Conservation (phyloP, 2,888 invertebrate species). For the Imbricaverruca yamaguchii region DNA sequence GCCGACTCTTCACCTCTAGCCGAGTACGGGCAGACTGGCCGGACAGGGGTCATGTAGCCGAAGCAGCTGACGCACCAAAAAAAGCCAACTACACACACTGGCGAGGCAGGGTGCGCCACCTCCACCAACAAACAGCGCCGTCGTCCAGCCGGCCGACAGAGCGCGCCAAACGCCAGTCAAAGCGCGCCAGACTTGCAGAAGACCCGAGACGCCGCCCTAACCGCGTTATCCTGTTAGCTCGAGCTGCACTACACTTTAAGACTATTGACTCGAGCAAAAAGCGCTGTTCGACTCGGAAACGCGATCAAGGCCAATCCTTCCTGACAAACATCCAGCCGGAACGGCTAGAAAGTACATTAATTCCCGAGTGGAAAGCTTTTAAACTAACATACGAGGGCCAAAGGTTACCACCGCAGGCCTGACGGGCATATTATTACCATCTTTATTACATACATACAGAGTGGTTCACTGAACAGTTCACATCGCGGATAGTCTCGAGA, state of each 20-base stretch:
- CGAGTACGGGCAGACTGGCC: too few relatives aligned
- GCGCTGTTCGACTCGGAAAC: neutral
- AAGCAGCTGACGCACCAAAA: too few relatives aligned
- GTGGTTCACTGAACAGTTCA: neutral
- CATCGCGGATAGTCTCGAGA: neutral
- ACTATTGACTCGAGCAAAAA: constrained; percentile 14
- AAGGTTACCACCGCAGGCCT: neutral
- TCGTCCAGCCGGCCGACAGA: too few relatives aligned
- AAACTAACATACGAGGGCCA: neutral
- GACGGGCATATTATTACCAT: constrained; percentile 4
- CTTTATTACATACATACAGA: neutral
- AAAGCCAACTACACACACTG: too few relatives aligned
- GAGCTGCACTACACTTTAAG: neutral
- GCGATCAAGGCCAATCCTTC: neutral
- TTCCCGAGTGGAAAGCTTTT: constrained; percentile 15
- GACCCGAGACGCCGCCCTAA: neutral
- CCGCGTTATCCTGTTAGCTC: neutral
- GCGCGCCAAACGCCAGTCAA: too few relatives aligned
- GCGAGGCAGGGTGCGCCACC: too few relatives aligned
- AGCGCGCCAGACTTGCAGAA: too few relatives aligned
- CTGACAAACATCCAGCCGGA: neutral
- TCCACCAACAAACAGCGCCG: too few relatives aligned
- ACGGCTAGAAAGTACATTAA: constrained; percentile 9
- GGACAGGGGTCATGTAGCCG: too few relatives aligned
- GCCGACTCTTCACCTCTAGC: too few relatives aligned